Evolutionary conservation across 1,140 invertebrate genomes (phyloP).

Genomic region (Oreohelix idahoensis): DNA sequence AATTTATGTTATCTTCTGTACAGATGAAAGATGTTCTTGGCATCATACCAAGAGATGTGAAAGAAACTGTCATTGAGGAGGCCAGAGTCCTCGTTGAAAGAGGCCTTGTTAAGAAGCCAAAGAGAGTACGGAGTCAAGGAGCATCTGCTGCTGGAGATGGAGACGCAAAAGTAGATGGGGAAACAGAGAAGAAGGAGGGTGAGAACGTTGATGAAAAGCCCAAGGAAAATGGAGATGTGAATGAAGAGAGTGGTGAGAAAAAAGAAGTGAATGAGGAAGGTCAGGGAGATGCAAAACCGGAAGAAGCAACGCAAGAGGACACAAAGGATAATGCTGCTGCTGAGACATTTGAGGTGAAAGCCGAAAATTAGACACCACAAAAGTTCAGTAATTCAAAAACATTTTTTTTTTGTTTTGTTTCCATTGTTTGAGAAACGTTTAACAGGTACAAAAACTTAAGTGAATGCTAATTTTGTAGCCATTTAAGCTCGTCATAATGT

Average conservation of each 20-base stretch:
- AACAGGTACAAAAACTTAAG: too few species aligned
- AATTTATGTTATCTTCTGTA: background rate
- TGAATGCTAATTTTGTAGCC: background rate
- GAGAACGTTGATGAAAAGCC: constrained; percentile 37
- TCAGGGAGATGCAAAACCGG: background rate
- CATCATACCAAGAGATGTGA: constrained; percentile 68
- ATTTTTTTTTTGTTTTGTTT: too few species aligned
- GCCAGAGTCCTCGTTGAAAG: constrained; percentile 74
- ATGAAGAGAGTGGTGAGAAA: constrained; percentile 24
- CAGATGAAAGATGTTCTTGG: constrained; percentile 72
- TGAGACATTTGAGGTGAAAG: constrained; percentile 2
- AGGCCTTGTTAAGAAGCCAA: constrained; percentile 73
- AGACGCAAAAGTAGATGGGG: constrained; percentile 54
- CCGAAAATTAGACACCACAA: constrained; percentile 4
- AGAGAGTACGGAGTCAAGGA: constrained; percentile 69
- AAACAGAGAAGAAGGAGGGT: constrained; percentile 17
- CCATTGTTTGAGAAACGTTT: too few species aligned
- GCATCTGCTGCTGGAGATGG: constrained; percentile 26
- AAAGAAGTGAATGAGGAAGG: background rate
- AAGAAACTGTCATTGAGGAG: constrained; percentile 74
- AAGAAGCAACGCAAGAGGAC: background rate
- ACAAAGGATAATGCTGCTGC: constrained; percentile 12
- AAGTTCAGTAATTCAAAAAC: background rate
- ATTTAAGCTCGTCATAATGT: background rate
- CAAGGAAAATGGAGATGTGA: constrained; percentile 44